Conservation (phyloP, 2,797 vertebrate species). For the Pantherophis alleghaniensis region DNA sequence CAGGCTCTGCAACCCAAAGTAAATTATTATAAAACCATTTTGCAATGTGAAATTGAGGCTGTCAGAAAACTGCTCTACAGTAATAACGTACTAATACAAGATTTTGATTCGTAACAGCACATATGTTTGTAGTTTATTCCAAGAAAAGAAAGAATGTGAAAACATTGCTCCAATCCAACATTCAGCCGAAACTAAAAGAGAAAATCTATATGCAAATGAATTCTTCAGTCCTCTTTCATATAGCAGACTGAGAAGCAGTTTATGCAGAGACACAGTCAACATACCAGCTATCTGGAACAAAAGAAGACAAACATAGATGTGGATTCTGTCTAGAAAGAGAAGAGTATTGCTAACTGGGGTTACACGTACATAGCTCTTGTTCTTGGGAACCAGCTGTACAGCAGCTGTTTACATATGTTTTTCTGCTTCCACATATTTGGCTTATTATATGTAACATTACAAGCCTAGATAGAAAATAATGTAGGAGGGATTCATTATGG, state of each 20-base stretch:
- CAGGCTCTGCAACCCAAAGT: conserved; percentile 55
- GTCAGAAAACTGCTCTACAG: conserved; percentile 47
- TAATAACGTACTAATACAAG: conserved; percentile 46
- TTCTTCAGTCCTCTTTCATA: not conserved
- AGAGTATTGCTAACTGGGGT: not conserved
- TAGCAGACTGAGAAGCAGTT: not conserved
- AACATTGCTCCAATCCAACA: not conserved
- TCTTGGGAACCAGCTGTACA: not conserved
- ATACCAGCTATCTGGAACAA: not conserved
- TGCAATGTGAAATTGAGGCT: conserved; percentile 45
- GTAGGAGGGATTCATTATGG: not conserved
- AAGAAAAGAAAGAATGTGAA: not conserved
- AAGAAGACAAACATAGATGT: not conserved
- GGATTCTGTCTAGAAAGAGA: not conserved
- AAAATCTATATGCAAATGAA: not conserved
- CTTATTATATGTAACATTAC: not conserved
- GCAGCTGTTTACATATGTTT: not conserved
- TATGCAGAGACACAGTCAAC: not conserved
- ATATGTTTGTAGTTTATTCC: conserved; percentile 32
- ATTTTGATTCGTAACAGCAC: conserved; percentile 26
- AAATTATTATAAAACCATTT: conserved; percentile 45
- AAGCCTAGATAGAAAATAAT: not conserved
- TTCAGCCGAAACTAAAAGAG: not conserved
- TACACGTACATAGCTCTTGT: not conserved
- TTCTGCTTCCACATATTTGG: not conserved